Conservation (phyloP, 2,888 invertebrate species). For the Coronaproctus castanopsis region DNA sequence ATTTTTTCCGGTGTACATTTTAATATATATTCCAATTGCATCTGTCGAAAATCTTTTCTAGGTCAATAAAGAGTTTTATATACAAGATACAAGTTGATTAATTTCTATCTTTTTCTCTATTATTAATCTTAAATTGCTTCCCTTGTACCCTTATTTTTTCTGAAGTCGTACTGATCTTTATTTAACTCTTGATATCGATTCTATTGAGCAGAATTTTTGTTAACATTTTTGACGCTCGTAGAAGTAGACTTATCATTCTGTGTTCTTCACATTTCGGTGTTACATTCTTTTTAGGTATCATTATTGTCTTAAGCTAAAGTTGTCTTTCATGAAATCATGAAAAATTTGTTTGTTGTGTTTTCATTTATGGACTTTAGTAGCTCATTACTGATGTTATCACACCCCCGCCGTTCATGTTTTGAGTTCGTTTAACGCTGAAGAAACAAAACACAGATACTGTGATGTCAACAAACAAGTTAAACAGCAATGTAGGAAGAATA, state of each 20-base stretch:
- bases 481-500: background rate
- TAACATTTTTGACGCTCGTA: background rate
- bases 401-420: background rate
- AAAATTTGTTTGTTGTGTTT: background rate
- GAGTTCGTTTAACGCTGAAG: background rate
- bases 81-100: background rate
- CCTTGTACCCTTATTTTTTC: background rate
- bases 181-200: background rate
- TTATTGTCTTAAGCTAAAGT: background rate
- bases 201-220: background rate
- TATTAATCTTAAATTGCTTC: background rate
- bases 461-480: background rate
- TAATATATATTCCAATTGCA: background rate
- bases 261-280: background rate
- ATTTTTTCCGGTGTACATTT: background rate
- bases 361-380: background rate
- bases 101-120: background rate
- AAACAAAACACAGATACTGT: no score
- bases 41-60: background rate
- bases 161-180: background rate
- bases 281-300: background rate
- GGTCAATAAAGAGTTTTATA: background rate
- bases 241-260: background rate
- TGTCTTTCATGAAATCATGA: background rate
- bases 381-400: background rate